A percentile compares a stretch with the other conserved stretches of the same genome.
Evolutionary conservation across 2,113 vertebrate species (phyloP).

Genomic region (Syrrhaptes paradoxus): DNA sequence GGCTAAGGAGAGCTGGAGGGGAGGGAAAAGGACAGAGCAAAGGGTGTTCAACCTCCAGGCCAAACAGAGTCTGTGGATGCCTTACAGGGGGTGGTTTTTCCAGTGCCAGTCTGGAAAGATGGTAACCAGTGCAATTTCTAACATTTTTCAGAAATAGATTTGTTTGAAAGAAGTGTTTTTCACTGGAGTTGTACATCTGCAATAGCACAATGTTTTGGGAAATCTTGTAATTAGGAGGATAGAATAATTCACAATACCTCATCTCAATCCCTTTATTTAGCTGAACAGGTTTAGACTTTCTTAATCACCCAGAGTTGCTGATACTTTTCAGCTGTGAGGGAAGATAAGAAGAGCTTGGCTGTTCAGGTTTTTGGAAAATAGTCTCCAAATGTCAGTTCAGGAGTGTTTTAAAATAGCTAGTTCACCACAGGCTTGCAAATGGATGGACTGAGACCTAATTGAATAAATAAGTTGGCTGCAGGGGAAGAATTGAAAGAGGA

Average conservation of each 20-base stretch:
- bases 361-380: not conserved
- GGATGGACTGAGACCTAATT: not conserved
- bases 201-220: not conserved
- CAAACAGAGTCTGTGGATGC: not conserved
- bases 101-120: not conserved
- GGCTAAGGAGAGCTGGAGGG: not conserved
- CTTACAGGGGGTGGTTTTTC: not conserved
- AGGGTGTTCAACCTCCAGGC: not conserved
- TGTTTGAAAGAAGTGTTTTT: not conserved
- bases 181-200: not conserved
- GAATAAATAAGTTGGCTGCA: conserved; percentile 64
- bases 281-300: not conserved
- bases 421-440: not conserved
- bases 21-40: not conserved
- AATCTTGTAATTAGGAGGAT: not conserved
- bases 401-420: not conserved
- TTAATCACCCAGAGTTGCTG: not conserved
- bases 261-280: not conserved
- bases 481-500: conserved; percentile 7
- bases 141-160: not conserved
- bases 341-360: not conserved
- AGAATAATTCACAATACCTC: not conserved
- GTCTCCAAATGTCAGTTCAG: not conserved
- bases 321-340: not conserved
- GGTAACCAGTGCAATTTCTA: not conserved